These are phyloP conservation scores for Ophion ventricosus DNA, from an alignment of 2,888 invertebrate species.

Conservation along the genomic window DNA sequence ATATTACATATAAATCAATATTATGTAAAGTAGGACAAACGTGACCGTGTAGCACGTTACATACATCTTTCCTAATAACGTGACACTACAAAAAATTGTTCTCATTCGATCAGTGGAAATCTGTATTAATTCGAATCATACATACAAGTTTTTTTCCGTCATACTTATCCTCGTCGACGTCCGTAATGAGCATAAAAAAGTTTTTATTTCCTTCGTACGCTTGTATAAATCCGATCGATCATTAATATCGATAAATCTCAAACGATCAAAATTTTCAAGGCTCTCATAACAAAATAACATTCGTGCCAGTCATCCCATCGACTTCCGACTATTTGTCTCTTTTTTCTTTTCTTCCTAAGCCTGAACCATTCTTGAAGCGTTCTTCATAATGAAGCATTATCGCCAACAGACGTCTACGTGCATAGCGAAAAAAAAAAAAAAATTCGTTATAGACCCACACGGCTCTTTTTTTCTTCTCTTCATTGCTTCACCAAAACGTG, in stretches of 20 bases:
- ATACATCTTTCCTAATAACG: slow-evolving; percentile 26
- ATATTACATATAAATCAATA: too few species aligned
- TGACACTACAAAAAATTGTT: slow-evolving; percentile 59
- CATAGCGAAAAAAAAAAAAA: slow-evolving; percentile 25
- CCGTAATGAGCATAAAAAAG: not conserved
- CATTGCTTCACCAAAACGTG: slow-evolving; percentile 51
- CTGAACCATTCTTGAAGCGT: slow-evolving; percentile 4
- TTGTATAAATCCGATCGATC: not conserved
- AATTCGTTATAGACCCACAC: slow-evolving; percentile 8
- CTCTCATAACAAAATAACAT: slow-evolving; percentile 2
- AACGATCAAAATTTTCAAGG: not conserved
- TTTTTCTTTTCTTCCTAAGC: not conserved
- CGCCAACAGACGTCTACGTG: slow-evolving; percentile 18
- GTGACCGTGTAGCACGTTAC: not conserved
- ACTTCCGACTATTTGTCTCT: not conserved
- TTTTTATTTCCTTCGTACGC: not conserved
- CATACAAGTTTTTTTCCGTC: not conserved
- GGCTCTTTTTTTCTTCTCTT: not conserved
- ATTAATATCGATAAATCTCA: slow-evolving; percentile 10
- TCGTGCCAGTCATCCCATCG: slow-evolving; percentile 13
- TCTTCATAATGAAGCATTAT: not conserved
- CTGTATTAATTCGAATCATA: not conserved
- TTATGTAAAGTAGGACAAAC: not conserved
- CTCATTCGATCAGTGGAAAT: slow-evolving; percentile 11
- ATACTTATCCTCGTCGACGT: not conserved